Evolutionary conservation across 2,888 invertebrate species (phyloP).

Genomic region (Junonia oenone): DNA sequence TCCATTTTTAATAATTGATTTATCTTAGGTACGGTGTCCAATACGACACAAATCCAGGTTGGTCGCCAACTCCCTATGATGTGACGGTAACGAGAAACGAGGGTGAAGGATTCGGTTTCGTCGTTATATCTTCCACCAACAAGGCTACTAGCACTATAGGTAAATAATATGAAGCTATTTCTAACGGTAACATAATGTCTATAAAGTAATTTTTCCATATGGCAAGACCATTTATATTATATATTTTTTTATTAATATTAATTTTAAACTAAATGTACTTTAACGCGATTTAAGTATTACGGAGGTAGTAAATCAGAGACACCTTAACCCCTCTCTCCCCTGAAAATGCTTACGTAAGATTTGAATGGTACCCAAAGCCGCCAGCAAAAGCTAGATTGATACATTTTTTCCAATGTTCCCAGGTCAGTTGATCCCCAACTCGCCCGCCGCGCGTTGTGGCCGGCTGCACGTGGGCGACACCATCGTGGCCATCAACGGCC

Average conservation of each 20-base stretch:
- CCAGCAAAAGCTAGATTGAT: too few species aligned
- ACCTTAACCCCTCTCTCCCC: too few species aligned
- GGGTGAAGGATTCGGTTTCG: conserved; percentile 98
- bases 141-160: conserved; percentile 91
- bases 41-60: conserved; percentile 51
- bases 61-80: conserved; percentile 89
- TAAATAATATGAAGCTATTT: conserved; percentile 50
- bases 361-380: too few species aligned
- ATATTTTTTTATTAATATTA: too few species aligned
- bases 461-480: conserved; percentile 95
- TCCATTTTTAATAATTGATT: conserved; percentile 22
- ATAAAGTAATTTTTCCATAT: too few species aligned
- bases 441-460: conserved; percentile 96
- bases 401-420: conserved; percentile 25
- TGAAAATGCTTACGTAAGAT: too few species aligned
- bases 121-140: conserved; percentile 97
- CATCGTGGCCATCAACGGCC: conserved; percentile 96
- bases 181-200: too few species aligned
- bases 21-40: conserved; percentile 68
- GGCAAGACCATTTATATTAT: too few species aligned
- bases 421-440: conserved; percentile 96
- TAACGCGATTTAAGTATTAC: too few species aligned
- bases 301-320: too few species aligned
- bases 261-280: too few species aligned
- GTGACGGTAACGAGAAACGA: conserved; percentile 94